These are phyloP conservation scores for Cephalotes varians DNA, from an alignment of 2,888 invertebrate genomes.

Conservation along the genomic window DNA sequence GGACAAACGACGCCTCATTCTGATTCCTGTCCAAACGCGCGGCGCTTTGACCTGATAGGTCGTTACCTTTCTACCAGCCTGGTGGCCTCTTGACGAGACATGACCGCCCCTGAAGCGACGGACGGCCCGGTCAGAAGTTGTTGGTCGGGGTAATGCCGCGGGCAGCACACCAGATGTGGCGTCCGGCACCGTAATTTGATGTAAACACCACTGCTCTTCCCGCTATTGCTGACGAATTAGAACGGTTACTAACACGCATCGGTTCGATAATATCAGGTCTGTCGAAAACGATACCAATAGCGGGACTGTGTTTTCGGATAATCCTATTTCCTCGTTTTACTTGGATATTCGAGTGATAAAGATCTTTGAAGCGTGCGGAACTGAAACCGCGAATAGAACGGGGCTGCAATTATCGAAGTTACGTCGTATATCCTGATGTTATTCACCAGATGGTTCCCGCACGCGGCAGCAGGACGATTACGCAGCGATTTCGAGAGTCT, in stretches of 20 bases:
- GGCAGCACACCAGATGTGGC: constrained; percentile 41
- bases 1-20: constrained; percentile 52
- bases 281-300: constrained; percentile 19
- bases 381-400: constrained; percentile 29
- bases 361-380: not conserved
- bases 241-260: constrained; percentile 27
- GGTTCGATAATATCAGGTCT: not conserved
- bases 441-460: constrained; percentile 71
- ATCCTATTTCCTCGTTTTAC: constrained; percentile 16
- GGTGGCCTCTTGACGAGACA: constrained; percentile 76
- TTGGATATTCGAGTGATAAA: constrained; percentile 19
- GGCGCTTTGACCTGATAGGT: constrained; percentile 70
- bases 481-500: constrained; percentile 43
- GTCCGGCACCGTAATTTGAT: constrained; percentile 42
- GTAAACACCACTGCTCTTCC: constrained; percentile 32
- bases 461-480: constrained; percentile 57
- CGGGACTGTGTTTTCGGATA: constrained; percentile 32
- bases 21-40: constrained; percentile 40
- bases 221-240: constrained; percentile 20
- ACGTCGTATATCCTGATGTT: constrained; percentile 59
- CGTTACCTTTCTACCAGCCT: constrained; percentile 72
- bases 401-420: constrained; percentile 39
- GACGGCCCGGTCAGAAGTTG: constrained; percentile 37
- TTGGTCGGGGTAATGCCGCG: constrained; percentile 34
- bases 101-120: constrained; percentile 73